Conservation (phyloP, 2,113 vertebrate genomes). For the Panthera uncia region DNA sequence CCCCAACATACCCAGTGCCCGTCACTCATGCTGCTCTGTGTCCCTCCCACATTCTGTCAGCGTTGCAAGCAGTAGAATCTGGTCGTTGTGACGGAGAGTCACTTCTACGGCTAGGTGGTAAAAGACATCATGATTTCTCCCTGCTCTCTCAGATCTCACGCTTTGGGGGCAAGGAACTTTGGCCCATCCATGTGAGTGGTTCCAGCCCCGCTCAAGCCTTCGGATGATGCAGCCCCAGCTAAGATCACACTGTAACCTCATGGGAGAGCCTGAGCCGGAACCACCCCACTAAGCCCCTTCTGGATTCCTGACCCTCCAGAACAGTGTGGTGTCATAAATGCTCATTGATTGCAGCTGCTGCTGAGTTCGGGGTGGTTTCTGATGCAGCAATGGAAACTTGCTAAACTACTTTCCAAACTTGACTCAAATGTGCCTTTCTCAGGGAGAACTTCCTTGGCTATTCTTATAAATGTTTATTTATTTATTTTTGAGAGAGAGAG, state of each 20-base stretch:
- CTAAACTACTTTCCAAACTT: background rate
- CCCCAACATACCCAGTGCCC: fast-evolving
- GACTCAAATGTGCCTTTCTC: background rate
- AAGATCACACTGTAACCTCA: background rate
- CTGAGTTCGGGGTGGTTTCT: background rate
- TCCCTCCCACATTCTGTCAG: fast-evolving
- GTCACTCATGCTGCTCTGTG: background rate
- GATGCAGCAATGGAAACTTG: background rate
- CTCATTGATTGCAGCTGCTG: background rate
- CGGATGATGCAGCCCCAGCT: background rate
- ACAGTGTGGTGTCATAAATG: background rate
- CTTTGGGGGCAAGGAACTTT: background rate
- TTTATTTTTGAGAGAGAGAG: too few species aligned
- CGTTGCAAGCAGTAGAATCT: background rate
- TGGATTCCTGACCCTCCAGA: background rate
- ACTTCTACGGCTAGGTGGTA: background rate
- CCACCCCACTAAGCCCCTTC: background rate
- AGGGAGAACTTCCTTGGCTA: background rate
- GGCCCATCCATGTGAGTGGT: background rate
- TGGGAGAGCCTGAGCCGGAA: background rate
- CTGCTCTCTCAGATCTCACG: background rate
- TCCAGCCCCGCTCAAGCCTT: background rate
- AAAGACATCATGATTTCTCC: background rate
- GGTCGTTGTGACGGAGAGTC: background rate
- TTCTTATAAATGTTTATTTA: background rate